Evolutionary conservation across 2,113 vertebrate species (phyloP).

Genomic region (Lophura nycthemera): DNA sequence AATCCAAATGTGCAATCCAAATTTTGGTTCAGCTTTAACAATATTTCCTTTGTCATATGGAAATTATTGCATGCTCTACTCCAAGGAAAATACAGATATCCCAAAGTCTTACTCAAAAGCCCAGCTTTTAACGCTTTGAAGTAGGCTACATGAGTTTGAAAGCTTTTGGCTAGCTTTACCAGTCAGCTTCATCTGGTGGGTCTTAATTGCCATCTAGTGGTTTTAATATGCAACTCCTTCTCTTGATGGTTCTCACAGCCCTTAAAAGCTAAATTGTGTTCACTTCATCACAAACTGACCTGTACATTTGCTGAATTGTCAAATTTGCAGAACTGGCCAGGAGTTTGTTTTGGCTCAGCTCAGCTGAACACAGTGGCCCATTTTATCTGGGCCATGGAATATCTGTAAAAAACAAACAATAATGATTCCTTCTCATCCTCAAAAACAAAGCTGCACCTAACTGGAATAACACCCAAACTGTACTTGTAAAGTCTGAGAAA

Average conservation of each 20-base stretch:
- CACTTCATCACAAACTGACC: not conserved
- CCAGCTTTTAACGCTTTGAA: slow-evolving; percentile 6
- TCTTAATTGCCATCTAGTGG: slow-evolving; percentile 64
- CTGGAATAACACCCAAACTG: not conserved
- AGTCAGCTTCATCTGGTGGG: not conserved
- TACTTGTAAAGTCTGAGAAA: not conserved
- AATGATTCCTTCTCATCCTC: not conserved
- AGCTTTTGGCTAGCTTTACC: not conserved
- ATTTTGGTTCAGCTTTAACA: slow-evolving; percentile 13
- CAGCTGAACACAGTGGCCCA: not conserved
- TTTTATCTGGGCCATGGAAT: not conserved
- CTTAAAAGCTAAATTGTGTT: not conserved
- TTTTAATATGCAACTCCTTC: not conserved
- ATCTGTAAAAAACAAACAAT: not conserved
- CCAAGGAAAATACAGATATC: slow-evolving; percentile 51
- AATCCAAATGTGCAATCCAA: slow-evolving; percentile 42
- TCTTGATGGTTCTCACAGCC: not conserved
- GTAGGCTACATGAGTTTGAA: not conserved
- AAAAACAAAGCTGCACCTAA: not conserved
- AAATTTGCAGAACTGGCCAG: not conserved
- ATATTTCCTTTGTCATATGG: slow-evolving; percentile 39
- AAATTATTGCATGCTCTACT: slow-evolving; percentile 25
- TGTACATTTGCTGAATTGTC: not conserved
- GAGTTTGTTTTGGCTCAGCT: not conserved
- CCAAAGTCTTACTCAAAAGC: not conserved